phyloP scores from a whole-genome alignment of 2,888 invertebrate genomes.

The Tridacna gigas region DNA sequence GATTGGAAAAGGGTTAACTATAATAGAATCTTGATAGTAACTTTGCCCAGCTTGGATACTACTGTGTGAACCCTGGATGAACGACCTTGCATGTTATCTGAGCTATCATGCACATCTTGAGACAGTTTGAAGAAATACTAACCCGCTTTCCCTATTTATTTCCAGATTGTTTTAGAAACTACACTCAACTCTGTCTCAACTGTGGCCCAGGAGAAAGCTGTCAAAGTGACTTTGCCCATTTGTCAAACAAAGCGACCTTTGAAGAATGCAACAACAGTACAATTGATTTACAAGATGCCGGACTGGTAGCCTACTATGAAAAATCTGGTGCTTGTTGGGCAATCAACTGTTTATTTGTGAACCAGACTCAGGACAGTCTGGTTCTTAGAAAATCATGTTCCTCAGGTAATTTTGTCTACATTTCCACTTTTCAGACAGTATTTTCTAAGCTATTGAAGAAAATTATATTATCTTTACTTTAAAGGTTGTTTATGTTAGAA shows the following conservation, averaged over 20 bases:
- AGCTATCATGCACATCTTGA: no score
- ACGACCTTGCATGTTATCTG: no score
- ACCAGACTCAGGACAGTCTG: not conserved
- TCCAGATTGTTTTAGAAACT: not conserved
- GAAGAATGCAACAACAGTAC: not conserved
- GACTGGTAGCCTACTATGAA: not conserved
- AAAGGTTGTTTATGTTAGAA: no score
- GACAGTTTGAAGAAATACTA: no score
- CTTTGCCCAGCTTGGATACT: no score
- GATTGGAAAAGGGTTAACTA: no score
- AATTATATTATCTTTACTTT: no score
- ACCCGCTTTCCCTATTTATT: no score
- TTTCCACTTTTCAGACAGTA: not conserved
- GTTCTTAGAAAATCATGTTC: conserved; percentile 26
- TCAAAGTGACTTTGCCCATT: not conserved
- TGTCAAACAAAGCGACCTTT: not conserved
- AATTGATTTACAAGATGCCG: not conserved
- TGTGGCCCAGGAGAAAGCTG: not conserved
- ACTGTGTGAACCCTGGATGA: no score
- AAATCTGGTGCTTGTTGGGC: conserved; percentile 4
- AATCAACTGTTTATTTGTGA: conserved; percentile 16
- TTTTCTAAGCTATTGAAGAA: no score
- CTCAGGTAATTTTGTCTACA: conserved; percentile 14
- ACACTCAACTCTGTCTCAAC: conserved; percentile 14
- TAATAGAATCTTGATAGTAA: no score